Evolutionary conservation across 2,888 invertebrate genomes (phyloP), one percentile per base, ranked within the genome.

Genomic region (Eudasyphora cyanicolor): DNA sequence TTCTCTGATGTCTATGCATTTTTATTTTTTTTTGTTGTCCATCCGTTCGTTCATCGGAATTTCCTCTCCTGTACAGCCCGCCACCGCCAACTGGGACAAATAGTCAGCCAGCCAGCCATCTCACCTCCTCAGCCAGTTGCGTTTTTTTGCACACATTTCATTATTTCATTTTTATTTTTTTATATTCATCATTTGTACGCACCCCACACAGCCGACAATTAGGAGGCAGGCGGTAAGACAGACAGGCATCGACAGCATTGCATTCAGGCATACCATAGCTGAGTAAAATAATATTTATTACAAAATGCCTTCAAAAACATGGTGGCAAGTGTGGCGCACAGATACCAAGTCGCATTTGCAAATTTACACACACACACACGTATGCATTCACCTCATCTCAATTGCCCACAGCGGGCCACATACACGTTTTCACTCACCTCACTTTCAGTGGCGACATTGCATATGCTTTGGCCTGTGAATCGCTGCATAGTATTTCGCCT

Each of bases 211-310:
- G 29, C 3, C 45, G 62, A 49, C 10, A 17, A 57, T n/a, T 35
- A 60, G 51, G n/a, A 2, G 45, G 45, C 14, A n/a, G 45, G n/a
- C n/a, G n/a, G n/a, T n/a, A n/a, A n/a, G 38, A 45, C 45, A 60
- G 35, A 60, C 21, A 45, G 45, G 24, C 10, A 6, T 35, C 10
- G 14, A 35, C 42, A 64, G 32, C 45, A 17, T 35, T 64, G 70
- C 67, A 69, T 73, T 81, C 76, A 76, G 64, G 73, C 76, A 60
- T 67, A 27, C 19, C 24, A 45, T 45, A 14, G 45, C 45, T 12
- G 4, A 14, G 57, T 19, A 73, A 73, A 76, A 38, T 70, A 64
- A 76, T 67, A 76, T 67, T 45, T 76, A 64, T 76, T 64, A 38
- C 64, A 64, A 64, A 64, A 64, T 64, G 17, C 64, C 64, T 64